Evolutionary conservation across 1,140 invertebrate genomes (phyloP).

Genomic region (Pseudomyrmex concolor): DNA sequence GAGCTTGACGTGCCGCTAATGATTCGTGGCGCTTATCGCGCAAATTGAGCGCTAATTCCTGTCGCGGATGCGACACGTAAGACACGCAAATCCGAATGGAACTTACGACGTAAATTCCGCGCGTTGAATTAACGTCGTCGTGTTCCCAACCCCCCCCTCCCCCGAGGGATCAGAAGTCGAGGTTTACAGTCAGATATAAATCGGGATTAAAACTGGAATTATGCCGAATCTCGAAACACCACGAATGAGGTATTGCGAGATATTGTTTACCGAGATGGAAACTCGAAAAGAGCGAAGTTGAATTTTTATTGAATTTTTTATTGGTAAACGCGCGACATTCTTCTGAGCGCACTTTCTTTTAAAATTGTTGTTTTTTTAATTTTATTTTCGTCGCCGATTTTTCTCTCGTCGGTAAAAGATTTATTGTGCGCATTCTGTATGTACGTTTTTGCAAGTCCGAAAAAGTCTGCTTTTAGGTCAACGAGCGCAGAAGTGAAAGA

Average conservation of each 20-base stretch:
- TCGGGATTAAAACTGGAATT: background rate
- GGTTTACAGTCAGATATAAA: background rate
- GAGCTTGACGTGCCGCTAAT: constrained; percentile 10
- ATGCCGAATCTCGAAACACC: background rate
- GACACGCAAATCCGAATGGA: constrained; percentile 2
- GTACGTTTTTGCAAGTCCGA: background rate
- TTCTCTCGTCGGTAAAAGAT: background rate
- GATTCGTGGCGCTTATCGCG: background rate
- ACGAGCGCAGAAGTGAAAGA: constrained; percentile 35
- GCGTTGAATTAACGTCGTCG: background rate
- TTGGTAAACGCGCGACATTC: constrained; percentile 1
- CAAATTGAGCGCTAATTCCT: constrained; percentile 24
- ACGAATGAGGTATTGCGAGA: background rate
- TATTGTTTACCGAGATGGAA: background rate
- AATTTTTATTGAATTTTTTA: background rate
- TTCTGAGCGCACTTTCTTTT: background rate
- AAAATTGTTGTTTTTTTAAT: background rate
- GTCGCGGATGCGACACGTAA: background rate
- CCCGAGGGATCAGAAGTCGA: background rate
- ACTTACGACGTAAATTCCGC: background rate
- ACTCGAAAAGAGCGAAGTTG: background rate
- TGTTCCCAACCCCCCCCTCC: background rate
- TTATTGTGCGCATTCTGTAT: background rate
- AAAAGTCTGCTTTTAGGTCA: constrained; percentile 42
- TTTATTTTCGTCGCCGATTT: background rate